Conservation (phyloP, 2,797 vertebrate genomes). For the Argentina silus region DNA sequence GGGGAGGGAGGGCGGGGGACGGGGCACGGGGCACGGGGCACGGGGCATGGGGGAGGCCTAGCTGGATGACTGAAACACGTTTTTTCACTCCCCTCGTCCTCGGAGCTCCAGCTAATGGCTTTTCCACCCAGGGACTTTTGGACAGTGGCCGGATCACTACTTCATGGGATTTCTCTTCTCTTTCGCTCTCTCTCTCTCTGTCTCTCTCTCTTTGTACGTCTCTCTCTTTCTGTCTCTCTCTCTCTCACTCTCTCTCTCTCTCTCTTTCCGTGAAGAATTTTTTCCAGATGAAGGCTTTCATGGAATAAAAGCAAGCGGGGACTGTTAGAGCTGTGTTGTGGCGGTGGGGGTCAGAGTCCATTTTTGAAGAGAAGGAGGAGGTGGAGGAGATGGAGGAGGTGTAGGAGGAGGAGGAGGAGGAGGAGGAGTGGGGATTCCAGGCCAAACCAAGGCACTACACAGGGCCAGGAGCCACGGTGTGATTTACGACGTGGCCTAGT, state of each 20-base stretch:
- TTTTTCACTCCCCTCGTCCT: conserved; percentile 37
- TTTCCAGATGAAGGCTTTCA: conserved; percentile 73
- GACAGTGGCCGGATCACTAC: conserved; percentile 42
- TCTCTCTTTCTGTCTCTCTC: conserved; percentile 4
- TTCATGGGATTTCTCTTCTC: conserved; percentile 53
- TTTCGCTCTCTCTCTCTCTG: conserved; percentile 20
- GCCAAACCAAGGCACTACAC: conserved; percentile 26
- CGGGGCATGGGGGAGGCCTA: too few species aligned
- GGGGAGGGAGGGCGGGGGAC: background rate
- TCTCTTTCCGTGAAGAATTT: conserved; percentile 61
- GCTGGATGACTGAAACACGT: too few species aligned
- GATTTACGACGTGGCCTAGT: conserved; percentile 42
- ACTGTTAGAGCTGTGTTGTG: conserved; percentile 41
- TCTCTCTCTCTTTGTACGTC: background rate
- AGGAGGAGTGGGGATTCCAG: background rate
- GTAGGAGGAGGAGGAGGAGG: too few species aligned
- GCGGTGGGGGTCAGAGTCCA: conserved; percentile 33
- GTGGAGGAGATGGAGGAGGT: too few species aligned
- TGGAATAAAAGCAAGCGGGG: conserved; percentile 56
- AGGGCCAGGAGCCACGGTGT: conserved; percentile 19
- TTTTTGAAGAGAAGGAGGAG: background rate
- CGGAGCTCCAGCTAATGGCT: conserved; percentile 55
- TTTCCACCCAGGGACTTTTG: conserved; percentile 66
- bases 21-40: too few species aligned
- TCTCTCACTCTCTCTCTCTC: conserved; percentile 19